Conservation (phyloP, 2,888 invertebrate species). For the Dugesia japonica region DNA sequence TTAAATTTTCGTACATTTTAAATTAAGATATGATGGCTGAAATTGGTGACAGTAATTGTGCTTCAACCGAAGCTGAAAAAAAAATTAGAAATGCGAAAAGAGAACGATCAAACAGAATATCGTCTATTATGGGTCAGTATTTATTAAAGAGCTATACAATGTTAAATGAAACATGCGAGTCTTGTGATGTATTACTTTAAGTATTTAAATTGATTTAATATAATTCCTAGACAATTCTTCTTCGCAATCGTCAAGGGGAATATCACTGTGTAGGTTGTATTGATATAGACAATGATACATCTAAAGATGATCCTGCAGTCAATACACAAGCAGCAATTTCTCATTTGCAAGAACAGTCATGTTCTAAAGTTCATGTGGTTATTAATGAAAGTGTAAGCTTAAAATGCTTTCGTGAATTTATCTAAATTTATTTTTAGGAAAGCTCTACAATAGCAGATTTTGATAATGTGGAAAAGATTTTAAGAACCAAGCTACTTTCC, state of each 20-base stretch:
- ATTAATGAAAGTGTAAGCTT: too few species aligned
- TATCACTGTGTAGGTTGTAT: not conserved
- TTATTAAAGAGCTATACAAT: not conserved
- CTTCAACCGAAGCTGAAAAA: not conserved
- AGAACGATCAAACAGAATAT: not conserved
- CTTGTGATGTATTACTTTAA: not conserved
- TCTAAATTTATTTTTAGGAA: too few species aligned
- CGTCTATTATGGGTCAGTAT: conserved; percentile 10
- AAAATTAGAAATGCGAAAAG: not conserved
- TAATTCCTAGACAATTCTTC: not conserved
- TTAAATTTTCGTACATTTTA: too few species aligned
- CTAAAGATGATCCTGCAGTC: conserved; percentile 16
- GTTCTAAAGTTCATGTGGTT: too few species aligned
- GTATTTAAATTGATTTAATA: not conserved
- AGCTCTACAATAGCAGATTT: not conserved
- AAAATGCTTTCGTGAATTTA: too few species aligned
- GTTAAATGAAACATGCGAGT: not conserved
- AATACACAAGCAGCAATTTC: not conserved
- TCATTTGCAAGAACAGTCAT: not conserved
- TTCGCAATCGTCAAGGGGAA: not conserved
- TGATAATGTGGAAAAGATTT: not conserved
- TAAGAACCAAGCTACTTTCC: not conserved
- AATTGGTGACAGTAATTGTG: not conserved
- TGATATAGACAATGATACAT: not conserved
- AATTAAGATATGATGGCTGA: not conserved